These are phyloP conservation scores for Callyntrura sp. DNA, from an alignment of 2,888 invertebrate genomes.

Conservation along the genomic window DNA sequence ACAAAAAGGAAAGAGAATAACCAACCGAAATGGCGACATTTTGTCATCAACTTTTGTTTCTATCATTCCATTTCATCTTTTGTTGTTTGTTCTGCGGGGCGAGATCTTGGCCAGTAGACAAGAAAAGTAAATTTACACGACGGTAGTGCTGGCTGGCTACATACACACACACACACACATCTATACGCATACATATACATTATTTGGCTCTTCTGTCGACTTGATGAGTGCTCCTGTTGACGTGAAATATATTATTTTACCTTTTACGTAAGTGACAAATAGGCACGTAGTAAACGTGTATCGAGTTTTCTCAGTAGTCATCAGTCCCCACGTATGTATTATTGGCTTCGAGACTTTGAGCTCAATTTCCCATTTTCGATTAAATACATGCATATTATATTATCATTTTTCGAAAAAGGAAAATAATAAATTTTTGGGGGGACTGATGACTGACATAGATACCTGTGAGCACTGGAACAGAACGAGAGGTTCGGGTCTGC, in stretches of 20 bases:
- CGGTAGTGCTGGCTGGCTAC: not conserved
- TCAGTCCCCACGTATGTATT: not conserved
- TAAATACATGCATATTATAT: constrained; percentile 63
- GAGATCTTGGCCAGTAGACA: constrained; percentile 58
- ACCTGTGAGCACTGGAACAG: constrained; percentile 34
- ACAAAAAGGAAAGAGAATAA: not conserved
- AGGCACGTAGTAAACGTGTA: not conserved
- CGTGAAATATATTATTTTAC: constrained; percentile 43
- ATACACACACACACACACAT: not conserved
- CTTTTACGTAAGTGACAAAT: constrained; percentile 32
- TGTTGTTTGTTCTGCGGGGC: constrained; percentile 50
- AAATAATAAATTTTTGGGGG: constrained; percentile 54
- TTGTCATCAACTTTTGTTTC: constrained; percentile 59
- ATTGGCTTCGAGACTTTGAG: constrained; percentile 50
- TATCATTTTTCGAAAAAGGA: constrained; percentile 49
- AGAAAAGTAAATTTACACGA: constrained; percentile 59
- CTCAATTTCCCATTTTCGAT: constrained; percentile 47
- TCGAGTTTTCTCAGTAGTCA: too few species aligned
- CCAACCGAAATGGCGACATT: constrained; percentile 47
- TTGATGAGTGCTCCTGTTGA: constrained; percentile 49
- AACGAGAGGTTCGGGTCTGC: not conserved
- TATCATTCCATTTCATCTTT: constrained; percentile 66
- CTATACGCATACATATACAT: not conserved
- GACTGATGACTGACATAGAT: constrained; percentile 72
- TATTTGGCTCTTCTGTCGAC: not conserved